Percentiles rank a stretch among this genome's conserved stretches.
phyloP scores from a whole-genome alignment of 2,113 vertebrate species.

The Nicator chloris region DNA sequence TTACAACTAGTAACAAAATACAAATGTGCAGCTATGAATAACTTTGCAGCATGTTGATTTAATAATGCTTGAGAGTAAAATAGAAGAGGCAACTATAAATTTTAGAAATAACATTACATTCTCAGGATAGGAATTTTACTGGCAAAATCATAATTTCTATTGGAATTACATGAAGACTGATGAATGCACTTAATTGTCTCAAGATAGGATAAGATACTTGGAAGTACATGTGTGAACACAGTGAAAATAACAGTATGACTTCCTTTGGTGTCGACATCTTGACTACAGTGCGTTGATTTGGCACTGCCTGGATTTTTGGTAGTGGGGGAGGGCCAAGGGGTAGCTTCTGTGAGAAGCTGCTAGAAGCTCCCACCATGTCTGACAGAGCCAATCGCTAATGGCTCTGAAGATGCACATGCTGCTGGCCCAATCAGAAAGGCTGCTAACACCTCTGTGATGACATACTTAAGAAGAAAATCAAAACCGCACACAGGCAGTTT shows the following conservation, averaged over 20 bases:
- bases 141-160: not conserved
- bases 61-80: not conserved
- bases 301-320: not conserved
- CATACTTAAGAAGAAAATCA: not conserved
- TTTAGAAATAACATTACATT: not conserved
- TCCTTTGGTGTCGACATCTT: not conserved
- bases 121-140: not conserved
- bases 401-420: not conserved
- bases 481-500: fast-evolving
- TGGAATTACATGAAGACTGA: not conserved
- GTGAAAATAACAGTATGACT: not conserved
- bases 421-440: not conserved
- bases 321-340: not conserved
- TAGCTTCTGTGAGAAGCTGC: not conserved
- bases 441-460: not conserved
- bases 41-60: not conserved
- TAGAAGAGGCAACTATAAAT: not conserved
- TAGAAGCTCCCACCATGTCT: not conserved
- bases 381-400: not conserved
- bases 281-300: not conserved
- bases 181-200: not conserved
- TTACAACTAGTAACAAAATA: not conserved
- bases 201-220: not conserved
- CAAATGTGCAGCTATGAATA: not conserved
- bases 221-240: not conserved